phyloP scores from a whole-genome alignment of 53 echinoderm and acorn worm species.

The Echinometra lucunter region DNA sequence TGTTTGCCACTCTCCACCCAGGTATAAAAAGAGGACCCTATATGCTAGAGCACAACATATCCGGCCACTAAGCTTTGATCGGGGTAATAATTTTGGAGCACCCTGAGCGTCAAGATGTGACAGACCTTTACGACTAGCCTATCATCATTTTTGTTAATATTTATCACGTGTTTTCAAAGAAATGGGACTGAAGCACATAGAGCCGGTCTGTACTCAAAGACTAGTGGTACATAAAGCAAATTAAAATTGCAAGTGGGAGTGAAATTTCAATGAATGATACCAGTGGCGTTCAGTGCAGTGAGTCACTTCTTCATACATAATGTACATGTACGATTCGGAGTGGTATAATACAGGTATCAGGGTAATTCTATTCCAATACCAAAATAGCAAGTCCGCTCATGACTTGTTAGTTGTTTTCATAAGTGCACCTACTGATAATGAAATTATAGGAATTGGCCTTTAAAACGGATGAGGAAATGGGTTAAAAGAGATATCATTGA shows the following conservation, averaged over 20 bases:
- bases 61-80: too few species aligned
- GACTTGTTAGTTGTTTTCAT: neutral
- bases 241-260: conserved; percentile 36
- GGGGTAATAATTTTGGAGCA: too few species aligned
- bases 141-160: too few species aligned
- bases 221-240: conserved; percentile 20
- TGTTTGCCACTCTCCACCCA: too few species aligned
- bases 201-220: neutral
- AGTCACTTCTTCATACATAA: conserved; percentile 29
- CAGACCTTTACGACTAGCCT: too few species aligned
- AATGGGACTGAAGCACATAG: neutral
- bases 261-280: conserved; percentile 6
- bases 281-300: conserved; percentile 1
- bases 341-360: too few species aligned
- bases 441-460: neutral
- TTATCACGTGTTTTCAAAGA: too few species aligned
- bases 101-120: too few species aligned
- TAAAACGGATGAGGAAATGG: neutral
- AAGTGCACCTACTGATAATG: neutral
- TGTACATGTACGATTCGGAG: conserved; percentile 28
- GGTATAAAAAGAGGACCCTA: too few species aligned
- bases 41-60: too few species aligned
- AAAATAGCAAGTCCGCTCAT: neutral
- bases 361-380: neutral
- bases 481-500: neutral